Evolutionary conservation across 2,113 vertebrate species (phyloP), one percentile per base, ranked within the genome.

Genomic region (crab-eating macaque (Macaca fascicularis)): DNA sequence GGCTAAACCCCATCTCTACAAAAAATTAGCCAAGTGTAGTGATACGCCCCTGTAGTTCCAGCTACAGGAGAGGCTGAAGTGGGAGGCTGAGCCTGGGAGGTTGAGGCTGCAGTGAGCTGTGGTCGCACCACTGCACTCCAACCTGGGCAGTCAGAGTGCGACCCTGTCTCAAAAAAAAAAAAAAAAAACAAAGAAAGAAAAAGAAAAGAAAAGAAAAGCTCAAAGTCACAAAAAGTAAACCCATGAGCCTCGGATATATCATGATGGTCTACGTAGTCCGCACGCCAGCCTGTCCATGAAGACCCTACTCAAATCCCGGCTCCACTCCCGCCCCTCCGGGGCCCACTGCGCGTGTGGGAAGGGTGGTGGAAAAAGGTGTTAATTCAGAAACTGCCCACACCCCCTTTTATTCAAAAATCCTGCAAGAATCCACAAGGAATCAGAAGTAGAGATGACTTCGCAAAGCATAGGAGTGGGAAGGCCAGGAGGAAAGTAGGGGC

Each of bases 191-290:
- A 64, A 64, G 20, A 22, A 57, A 8, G 9, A 8, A 9, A 59
- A 27, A 12, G 25, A 30, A 64, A 64, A 64, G 4, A 30, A 13
- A 61, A 61, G 16, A 30, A 22, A 20, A 79, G 40, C 52, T 85
- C 57, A 27, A 40, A 89, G 30, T 82, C 88, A 89, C 59, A 16
- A 17, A 27, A 72, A 38, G 48, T 64, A 72, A 83, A 50, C 27
- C 6, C 6, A 30, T 11, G 25, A 52, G 19, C 35, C 19, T 6
- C 2, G 2, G 64, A 22, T 22, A 17, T 43, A 17, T 12, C 27
- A 64, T 0, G 2, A 8, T 6, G 25, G 25, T 30, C 4, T 10
- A 5, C 40, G 0, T 6, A 30, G 40, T 50, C 20, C 6, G 1
- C 32, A 14, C 2, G 4, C 12, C 23, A 1, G 13, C 43, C 74